Evolutionary conservation across 2,113 vertebrate genomes (phyloP), one percentile per base, ranked within the genome.

Genomic region (Cryptomyrus ogoouensis): DNA sequence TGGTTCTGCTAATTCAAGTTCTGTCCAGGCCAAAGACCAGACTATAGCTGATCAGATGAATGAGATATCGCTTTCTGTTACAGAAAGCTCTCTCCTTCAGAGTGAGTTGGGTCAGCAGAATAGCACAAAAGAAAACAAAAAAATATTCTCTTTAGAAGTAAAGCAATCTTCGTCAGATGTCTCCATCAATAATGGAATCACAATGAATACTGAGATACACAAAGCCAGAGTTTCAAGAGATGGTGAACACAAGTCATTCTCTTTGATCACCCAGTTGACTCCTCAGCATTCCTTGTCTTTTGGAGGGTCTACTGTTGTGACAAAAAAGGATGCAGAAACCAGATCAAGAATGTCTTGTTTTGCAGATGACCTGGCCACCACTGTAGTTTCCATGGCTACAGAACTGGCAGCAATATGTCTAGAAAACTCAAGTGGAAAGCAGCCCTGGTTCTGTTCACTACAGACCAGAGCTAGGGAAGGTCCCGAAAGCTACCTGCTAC

Each of bases 311-410:
- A 35, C 90, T 17, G 91, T 93, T 0, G 94, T 94, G 31, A 94
- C 95, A 42, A 97, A 96, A 94, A 95, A 94, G 88, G 94, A 97
- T 89, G 91, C 94, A 15, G 97, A 97, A 24, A 93, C 91, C 66
- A 94, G 94, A 92, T 96, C 97, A 62, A 96, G 96, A 66, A 94
- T 99, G 90, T 94, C 96, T 66, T 97, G 98, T 92, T 99, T 98
- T 90, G 98, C 98, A 0, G 98, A 99, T 92, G 98, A 99, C 93
- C 93, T 99, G 93, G 97, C 98, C 56, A 95, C 97, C 89, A 99
- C 98, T 0, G 98, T 99, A 52, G 98, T 99, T 89, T 99, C 98
- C 90, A 99, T 99, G 98, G 98, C 98, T 92, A 99, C 98, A 24
- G 98, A 99, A 94, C 96, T 99, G 89, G 98, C 98, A 91, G 98